Evolutionary conservation across 2,113 vertebrate genomes (phyloP).

Genomic region (Columba janthina): DNA sequence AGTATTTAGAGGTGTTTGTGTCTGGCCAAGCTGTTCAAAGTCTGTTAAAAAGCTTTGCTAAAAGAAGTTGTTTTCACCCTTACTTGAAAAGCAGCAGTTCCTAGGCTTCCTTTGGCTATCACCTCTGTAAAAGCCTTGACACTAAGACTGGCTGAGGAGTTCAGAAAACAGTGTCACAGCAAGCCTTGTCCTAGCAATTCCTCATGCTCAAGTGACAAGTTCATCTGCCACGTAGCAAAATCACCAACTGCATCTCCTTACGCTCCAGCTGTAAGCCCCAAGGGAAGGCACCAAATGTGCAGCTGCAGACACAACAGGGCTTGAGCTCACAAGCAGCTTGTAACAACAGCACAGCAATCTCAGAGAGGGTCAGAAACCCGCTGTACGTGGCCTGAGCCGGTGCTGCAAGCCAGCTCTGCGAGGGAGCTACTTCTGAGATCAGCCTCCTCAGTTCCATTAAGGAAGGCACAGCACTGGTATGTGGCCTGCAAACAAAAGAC

Average conservation of each 20-base stretch:
- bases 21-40: neutral
- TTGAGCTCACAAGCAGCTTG: neutral
- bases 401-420: neutral
- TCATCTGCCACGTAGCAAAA: neutral
- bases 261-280: neutral
- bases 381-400: fast-evolving
- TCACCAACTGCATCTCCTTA: neutral
- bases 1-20: neutral
- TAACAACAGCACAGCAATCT: fast-evolving
- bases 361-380: neutral
- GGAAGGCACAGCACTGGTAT: neutral
- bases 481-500: neutral
- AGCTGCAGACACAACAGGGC: neutral
- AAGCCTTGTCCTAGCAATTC: neutral
- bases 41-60: neutral
- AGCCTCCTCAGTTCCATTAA: neutral
- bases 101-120: neutral
- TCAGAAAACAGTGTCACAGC: neutral
- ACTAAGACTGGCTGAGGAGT: neutral
- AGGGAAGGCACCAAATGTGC: neutral
- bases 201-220: neutral
- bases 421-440: neutral
- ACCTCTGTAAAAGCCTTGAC: neutral
- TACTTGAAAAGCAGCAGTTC: neutral
- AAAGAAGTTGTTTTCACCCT: neutral